Evolutionary conservation across 2,113 vertebrate genomes (phyloP).

Genomic region (Osmerus mordax): DNA sequence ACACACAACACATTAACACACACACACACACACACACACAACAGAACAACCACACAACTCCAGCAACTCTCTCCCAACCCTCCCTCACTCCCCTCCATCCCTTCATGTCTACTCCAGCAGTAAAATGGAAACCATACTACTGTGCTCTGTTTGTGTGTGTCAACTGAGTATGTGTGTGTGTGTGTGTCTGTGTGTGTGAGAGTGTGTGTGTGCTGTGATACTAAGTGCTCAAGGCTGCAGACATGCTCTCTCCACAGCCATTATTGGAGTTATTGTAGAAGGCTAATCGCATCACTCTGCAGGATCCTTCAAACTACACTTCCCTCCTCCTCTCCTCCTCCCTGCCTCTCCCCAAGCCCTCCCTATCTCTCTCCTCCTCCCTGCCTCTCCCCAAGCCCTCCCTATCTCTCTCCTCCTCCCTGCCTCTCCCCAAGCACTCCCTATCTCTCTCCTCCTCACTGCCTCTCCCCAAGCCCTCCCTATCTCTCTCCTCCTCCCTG

Average conservation of each 20-base stretch:
- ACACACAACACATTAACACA: too few species aligned
- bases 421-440: not conserved
- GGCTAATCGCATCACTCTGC: conserved; percentile 64
- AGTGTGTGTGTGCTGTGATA: conserved; percentile 39
- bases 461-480: not conserved
- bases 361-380: too few species aligned
- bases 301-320: conserved; percentile 46
- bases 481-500: not conserved
- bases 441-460: not conserved
- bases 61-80: too few species aligned
- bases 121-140: too few species aligned
- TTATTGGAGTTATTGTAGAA: conserved; percentile 62
- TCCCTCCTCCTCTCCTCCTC: too few species aligned
- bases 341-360: too few species aligned
- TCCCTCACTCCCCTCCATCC: too few species aligned
- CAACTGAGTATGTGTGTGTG: too few species aligned
- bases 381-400: conserved; percentile 16
- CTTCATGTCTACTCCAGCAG: too few species aligned
- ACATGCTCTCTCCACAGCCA: conserved; percentile 61
- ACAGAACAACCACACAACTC: too few species aligned
- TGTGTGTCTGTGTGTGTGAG: not conserved
- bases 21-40: too few species aligned
- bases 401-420: not conserved
- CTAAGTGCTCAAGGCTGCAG: conserved; percentile 58
- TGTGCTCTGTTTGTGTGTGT: too few species aligned